phyloP scores from a whole-genome alignment of 2,888 invertebrate genomes.

The Asteroscopus sphinx region DNA sequence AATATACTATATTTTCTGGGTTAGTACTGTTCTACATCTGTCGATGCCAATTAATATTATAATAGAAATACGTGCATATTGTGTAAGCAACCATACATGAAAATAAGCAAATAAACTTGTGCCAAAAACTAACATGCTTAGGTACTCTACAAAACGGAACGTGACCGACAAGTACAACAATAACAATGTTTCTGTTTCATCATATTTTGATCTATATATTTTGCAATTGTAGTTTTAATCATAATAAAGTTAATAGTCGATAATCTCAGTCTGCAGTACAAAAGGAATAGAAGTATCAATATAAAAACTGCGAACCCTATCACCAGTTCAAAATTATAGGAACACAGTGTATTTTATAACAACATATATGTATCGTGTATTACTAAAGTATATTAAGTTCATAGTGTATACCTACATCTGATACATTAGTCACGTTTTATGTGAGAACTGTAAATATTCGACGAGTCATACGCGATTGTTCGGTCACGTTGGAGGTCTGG shows the following conservation, averaged over 20 bases:
- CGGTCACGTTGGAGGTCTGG: constrained; percentile 65
- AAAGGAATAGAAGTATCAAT: constrained; percentile 19
- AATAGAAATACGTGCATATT: not conserved
- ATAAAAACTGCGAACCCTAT: constrained; percentile 28
- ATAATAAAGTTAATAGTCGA: not conserved
- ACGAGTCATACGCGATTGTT: constrained; percentile 65
- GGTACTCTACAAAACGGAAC: constrained; percentile 2
- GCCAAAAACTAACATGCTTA: not conserved
- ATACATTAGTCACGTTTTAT: constrained; percentile 56
- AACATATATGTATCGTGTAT: constrained; percentile 38
- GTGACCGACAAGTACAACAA: constrained; percentile 23
- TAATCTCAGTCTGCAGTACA: constrained; percentile 42
- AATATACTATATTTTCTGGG: constrained; percentile 1
- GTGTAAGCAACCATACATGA: not conserved
- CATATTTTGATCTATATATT: not conserved
- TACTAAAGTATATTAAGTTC: constrained; percentile 46
- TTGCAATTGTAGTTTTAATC: no score
- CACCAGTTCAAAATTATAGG: constrained; percentile 48
- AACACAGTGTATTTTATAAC: constrained; percentile 56
- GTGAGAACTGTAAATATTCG: constrained; percentile 68
- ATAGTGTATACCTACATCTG: constrained; percentile 48
- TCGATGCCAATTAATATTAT: constrained; percentile 15
- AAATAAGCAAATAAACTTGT: constrained; percentile 5
- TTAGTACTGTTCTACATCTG: constrained; percentile 4
- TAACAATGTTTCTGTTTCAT: constrained; percentile 6